Base-by-base conservation (phyloP, 2,888 invertebrate species). In the Crioceris asparagi region DNA sequence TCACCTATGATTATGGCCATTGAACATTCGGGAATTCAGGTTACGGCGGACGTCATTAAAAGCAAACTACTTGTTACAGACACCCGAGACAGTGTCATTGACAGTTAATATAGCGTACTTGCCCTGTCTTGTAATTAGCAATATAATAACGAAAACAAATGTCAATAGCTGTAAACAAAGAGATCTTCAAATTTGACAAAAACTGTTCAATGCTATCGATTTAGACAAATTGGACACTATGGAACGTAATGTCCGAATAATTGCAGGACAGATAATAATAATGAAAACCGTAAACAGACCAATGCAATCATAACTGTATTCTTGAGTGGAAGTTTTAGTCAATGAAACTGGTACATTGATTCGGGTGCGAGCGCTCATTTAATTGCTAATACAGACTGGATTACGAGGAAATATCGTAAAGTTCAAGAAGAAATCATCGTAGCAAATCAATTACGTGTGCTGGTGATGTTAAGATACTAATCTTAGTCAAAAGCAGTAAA, bases 351-450 rank as follows among this genome's bases (percentile, higher is more conserved):
- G 44, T 53, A 52, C 18, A 29, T 52, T 3, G 51, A 55, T 29
- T 47, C 46, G 2, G 53, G 52, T 7, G 52, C 52, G n/a, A 53
- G 49, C 21, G 29, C 32, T 32, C 52, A 55, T 40, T 39, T 53
- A 23, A 45, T 40, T 2, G 14, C 36, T 14, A 38, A 39, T 12
- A 16, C 32, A 29, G 31, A 35, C 15, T 35, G 32, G 32, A 11
- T 38, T 6, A 27, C 25, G 35, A 45, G 39, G 35, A 12, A 15
- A 27, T 12, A 36, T 16, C 29, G 26, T 19, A 23, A 29, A 15
- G n/a, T 29, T 12, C 34, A 29, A 21, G 11, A 15, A 27, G 44
- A 47, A 21, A 44, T 47, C 36, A 41, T 43, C 10, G 40, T 47
- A 25, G 43, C 45, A 14, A 26, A 43, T 29, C 26, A 40, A 30